Evolutionary conservation across 2,797 vertebrate species (phyloP), one percentile per base, ranked within the genome.

Genomic region (Danio albolineatus): DNA sequence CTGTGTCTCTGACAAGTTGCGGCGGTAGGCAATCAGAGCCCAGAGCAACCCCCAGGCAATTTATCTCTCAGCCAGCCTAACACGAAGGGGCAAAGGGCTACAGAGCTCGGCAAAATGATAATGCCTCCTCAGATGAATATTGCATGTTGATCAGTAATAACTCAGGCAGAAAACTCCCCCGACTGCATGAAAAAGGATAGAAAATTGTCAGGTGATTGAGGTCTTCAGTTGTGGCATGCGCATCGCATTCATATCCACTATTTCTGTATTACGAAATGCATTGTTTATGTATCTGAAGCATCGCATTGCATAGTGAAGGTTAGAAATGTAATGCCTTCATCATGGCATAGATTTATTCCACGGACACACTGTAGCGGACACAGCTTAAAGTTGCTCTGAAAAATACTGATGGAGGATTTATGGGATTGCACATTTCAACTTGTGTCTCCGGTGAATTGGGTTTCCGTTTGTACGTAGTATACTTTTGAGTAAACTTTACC

Each of bases 21-120:
- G n/a, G 75, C n/a, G 62, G 70, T 41, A 21, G 66, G 65, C 79
- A 76, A 67, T 78, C 76, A 76, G 38, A 61, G 86, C 90, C 90
- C 70, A 78, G 79, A 85, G 91, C 85, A 72, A 84, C 88, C 89
- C 88, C 10, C 56, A 78, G 89, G 90, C 89, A 74, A 67, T 80
- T 75, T 66, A 53, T 83, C 76, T 86, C 57, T 60, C 65, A 81
- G 73, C 69, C 49, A 19, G 67, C 46, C 80, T 39, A 62, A 65
- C 41, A 5, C 48, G 17, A 80, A 78, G 62, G 39, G 73, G 44
- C 67, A 81, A 60, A 64, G 71, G 41, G 21, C 59, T 72, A 59
- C 51, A 16, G 38, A 77, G 72, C 77, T 71, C 17, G 13, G 43
- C 41, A 21, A 56, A 43, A 54, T 83, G 59, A 65, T 83, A 80